Conservation (phyloP, 2,888 invertebrate species). For the Eubasilissa splendida region DNA sequence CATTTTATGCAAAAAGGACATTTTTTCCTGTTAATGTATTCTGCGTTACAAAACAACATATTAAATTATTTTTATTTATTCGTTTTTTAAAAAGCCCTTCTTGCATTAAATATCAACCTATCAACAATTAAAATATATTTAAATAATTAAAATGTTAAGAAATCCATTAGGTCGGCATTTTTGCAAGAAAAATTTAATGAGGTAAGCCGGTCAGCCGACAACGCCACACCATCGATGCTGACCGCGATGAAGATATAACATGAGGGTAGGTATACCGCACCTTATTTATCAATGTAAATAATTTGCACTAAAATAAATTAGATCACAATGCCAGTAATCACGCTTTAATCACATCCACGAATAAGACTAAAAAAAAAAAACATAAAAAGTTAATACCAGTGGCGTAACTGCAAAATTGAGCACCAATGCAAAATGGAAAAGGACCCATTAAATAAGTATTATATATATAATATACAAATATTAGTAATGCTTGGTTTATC, state of each 20-base stretch:
- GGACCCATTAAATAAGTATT: too few relatives aligned
- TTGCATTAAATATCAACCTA: not conserved
- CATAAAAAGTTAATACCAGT: too few relatives aligned
- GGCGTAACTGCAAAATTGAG: too few relatives aligned
- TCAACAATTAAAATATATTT: not conserved
- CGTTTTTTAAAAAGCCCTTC: not conserved
- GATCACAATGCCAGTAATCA: not conserved
- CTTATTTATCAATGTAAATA: not conserved
- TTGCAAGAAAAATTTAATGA: not conserved
- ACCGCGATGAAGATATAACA: slow-evolving; percentile 11
- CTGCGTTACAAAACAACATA: too few relatives aligned
- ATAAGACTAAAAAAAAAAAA: too few relatives aligned
- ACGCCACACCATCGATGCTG: not conserved
- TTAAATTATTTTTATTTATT: too few relatives aligned
- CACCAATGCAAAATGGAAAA: too few relatives aligned
- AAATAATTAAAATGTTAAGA: slow-evolving; percentile 4
- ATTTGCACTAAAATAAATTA: slow-evolving; percentile 8
- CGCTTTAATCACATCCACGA: too few relatives aligned
- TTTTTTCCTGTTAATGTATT: too few relatives aligned
- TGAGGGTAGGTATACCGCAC: slow-evolving; percentile 5
- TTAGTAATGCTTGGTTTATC: too few relatives aligned
- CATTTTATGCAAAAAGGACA: too few relatives aligned
- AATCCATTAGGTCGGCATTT: slow-evolving; percentile 10
- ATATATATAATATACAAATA: too few relatives aligned
- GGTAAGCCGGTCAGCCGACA: not conserved